Conservation (phyloP, 2,113 vertebrate genomes). For the Caracal caracal region DNA sequence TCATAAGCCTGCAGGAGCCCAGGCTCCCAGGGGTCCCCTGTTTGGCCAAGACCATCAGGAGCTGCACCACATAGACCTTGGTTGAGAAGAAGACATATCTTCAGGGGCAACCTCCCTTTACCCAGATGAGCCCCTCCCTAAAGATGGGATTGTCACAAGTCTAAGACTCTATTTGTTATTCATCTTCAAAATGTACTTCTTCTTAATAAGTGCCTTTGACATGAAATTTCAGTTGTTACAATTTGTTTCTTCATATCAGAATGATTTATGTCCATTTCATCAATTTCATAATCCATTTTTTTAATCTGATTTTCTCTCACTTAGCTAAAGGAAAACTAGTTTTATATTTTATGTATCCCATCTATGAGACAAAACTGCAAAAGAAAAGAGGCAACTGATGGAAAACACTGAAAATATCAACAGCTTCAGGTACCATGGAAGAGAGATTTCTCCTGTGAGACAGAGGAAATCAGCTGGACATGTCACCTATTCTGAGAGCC, state of each 20-base stretch:
- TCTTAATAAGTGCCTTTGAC: background rate
- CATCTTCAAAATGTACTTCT: constrained; percentile 1
- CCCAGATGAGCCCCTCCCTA: background rate
- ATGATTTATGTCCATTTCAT: constrained; percentile 21
- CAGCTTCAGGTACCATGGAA: background rate
- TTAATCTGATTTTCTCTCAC: background rate
- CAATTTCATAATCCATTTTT: background rate
- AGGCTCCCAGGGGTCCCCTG: background rate
- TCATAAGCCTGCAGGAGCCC: background rate
- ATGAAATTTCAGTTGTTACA: background rate
- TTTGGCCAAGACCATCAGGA: background rate
- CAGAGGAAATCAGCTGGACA: background rate
- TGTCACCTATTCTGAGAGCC: background rate
- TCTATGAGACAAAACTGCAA: background rate
- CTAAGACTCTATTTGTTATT: background rate
- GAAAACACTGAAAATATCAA: background rate
- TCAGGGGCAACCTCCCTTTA: no score
- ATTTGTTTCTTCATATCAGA: background rate
- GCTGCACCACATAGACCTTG: background rate
- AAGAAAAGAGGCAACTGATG: background rate
- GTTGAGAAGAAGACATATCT: background rate
- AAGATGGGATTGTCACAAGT: background rate
- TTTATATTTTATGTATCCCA: constrained; percentile 13
- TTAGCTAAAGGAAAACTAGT: background rate
- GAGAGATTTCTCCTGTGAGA: background rate